phyloP scores from a whole-genome alignment of 2,797 vertebrate species.

The Anguilla megastoma region DNA sequence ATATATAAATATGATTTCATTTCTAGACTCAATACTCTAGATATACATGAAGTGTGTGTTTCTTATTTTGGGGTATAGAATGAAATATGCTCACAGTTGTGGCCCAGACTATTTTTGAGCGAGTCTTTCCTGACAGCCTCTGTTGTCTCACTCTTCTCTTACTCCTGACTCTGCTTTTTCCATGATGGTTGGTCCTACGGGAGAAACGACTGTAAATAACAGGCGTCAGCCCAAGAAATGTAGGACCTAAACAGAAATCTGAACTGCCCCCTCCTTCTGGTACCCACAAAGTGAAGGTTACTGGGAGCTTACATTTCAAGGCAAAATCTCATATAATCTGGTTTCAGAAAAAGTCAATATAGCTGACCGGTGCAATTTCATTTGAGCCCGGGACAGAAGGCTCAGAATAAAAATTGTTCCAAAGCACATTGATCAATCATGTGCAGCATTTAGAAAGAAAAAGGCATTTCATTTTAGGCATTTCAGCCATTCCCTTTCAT shows the following conservation, averaged over 20 bases:
- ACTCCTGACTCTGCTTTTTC: background rate
- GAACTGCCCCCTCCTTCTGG: background rate
- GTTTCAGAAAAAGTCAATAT: slow-evolving; percentile 17
- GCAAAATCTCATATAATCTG: background rate
- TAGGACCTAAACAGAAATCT: background rate
- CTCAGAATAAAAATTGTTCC: background rate
- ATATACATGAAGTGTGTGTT: background rate
- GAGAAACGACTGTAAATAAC: background rate
- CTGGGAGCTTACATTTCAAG: background rate
- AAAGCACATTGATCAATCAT: background rate
- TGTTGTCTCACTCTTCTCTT: background rate
- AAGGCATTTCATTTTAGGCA: background rate
- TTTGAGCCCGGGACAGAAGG: slow-evolving; percentile 5
- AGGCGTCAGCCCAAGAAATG: background rate
- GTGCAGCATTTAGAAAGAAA: slow-evolving; percentile 14
- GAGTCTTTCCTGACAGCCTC: background rate
- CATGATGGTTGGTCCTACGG: background rate
- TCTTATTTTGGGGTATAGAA: background rate
- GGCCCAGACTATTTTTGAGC: background rate
- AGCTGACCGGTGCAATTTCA: background rate
- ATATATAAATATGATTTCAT: background rate
- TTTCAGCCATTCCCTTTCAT: background rate
- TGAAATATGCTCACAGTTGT: background rate
- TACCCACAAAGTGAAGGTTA: background rate
- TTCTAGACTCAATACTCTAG: background rate